phyloP scores from a whole-genome alignment of 2,888 invertebrate species.

The Synergus japonicus region DNA sequence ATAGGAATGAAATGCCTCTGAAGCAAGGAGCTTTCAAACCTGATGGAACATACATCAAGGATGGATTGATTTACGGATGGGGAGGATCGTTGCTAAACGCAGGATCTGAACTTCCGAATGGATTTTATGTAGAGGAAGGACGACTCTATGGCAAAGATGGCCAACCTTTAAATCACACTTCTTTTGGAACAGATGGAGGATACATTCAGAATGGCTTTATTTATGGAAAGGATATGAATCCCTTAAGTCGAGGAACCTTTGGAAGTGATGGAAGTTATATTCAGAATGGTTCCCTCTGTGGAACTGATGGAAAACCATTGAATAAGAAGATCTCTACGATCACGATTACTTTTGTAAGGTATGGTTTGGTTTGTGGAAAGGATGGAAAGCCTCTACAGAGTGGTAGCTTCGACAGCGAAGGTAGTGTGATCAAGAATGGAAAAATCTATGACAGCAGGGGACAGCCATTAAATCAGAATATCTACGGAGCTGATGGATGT shows the following conservation, averaged over 20 bases:
- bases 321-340: conserved; percentile 66
- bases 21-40: conserved; percentile 72
- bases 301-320: conserved; percentile 65
- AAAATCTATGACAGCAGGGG: conserved; percentile 67
- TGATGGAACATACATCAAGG: conserved; percentile 71
- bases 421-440: conserved; percentile 69
- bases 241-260: conserved; percentile 67
- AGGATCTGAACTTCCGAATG: conserved; percentile 68
- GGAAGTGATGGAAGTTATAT: conserved; percentile 70
- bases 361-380: conserved; percentile 69
- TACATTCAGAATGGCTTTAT: conserved; percentile 72
- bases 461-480: conserved; percentile 65
- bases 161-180: conserved; percentile 69
- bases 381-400: conserved; percentile 70
- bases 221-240: conserved; percentile 68
- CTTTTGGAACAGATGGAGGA: conserved; percentile 69
- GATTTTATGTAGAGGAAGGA: conserved; percentile 69
- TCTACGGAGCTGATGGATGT: conserved; percentile 63
- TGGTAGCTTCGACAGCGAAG: conserved; percentile 68
- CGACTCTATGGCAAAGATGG: conserved; percentile 70
- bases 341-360: conserved; percentile 67
- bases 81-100: conserved; percentile 71
- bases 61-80: conserved; percentile 72
- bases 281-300: conserved; percentile 69
- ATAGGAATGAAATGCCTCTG: conserved; percentile 65